Evolutionary conservation across 1,140 invertebrate genomes (phyloP), one percentile per base, ranked within the genome.

Genomic region (Harpegnathos saltator): DNA sequence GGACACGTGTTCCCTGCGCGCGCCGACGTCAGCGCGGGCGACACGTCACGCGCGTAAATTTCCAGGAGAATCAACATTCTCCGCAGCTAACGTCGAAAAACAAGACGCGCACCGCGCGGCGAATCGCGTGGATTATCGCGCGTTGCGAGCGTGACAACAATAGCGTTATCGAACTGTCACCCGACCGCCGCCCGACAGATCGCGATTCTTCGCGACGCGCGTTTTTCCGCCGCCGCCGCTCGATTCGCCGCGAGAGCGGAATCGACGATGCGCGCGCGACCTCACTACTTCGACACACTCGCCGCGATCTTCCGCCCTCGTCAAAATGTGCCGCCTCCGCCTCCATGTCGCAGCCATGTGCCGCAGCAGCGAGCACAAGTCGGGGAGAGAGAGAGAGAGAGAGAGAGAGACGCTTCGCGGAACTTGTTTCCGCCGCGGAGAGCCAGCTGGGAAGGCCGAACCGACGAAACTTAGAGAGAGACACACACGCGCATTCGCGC

Each of bases 31-130:
- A 69, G 11, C 33, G 14, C 26, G 52, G 17, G 19, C 69, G n/a
- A 22, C 44, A 29, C 65, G 75, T 80, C 52, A 80, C 9, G 33
- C 63, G 75, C 17, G 52, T 80, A 78, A 78, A 78, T 71, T 80
- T 80, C 65, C 75, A 71, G 65, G 4, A 61, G 58, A 52, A 48
- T 78, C 65, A 71, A 58, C 75, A 58, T 66, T 19, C 14, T 77
- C 19, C 50, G 22, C 33, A 58, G 14, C 12, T 48, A 44, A 44
- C 11, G 69, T 78, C 75, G n/a, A 58, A 24, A 78, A 78, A 26
- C 74, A 44, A 69, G 65, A 58, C 26, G n/a, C n/a, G n/a, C n/a
- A n/a, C n/a, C n/a, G n/a, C n/a, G n/a, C n/a, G n/a, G n/a, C 7
- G 38, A 11, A 44, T 44, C 9, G 9, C 3, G 7, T 9, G 38